These are phyloP conservation scores for Ectemnius cavifrons DNA, from an alignment of 2,888 invertebrate genomes.

Conservation along the genomic window DNA sequence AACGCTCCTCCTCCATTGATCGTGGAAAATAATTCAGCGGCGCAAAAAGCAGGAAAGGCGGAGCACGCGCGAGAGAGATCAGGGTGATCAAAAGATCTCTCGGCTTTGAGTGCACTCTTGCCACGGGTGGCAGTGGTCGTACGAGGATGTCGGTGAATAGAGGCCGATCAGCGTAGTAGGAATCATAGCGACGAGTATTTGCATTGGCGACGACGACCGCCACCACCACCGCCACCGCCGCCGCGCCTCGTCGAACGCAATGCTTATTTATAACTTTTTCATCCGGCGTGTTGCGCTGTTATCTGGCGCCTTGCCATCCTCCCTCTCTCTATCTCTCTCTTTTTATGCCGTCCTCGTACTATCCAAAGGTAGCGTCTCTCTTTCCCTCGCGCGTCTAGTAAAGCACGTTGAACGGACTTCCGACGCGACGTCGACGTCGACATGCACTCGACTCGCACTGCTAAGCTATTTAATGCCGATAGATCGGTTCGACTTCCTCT, in stretches of 20 bases:
- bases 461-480: constrained; percentile 12
- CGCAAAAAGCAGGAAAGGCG: neutral
- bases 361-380: neutral
- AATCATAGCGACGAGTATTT: constrained; percentile 33
- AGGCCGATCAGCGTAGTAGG: too few relatives aligned
- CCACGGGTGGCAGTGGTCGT: too few relatives aligned
- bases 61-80: neutral
- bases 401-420: constrained; percentile 45
- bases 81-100: too few relatives aligned
- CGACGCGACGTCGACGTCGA: constrained; percentile 22
- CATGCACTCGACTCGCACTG: constrained; percentile 15
- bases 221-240: neutral
- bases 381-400: constrained; percentile 46
- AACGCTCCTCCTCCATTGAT: too few relatives aligned
- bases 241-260: constrained; percentile 59
- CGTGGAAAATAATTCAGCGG: neutral
- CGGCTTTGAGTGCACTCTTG: too few relatives aligned
- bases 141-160: neutral
- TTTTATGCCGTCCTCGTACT: constrained; percentile 8
- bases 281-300: constrained; percentile 57
- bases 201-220: constrained; percentile 53
- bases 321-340: constrained; percentile 14
- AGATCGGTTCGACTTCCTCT: constrained; percentile 5
- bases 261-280: constrained; percentile 69
- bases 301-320: constrained; percentile 66